Evolutionary conservation across 2,888 invertebrate genomes (phyloP).

Genomic region (Orchestes rusci): DNA sequence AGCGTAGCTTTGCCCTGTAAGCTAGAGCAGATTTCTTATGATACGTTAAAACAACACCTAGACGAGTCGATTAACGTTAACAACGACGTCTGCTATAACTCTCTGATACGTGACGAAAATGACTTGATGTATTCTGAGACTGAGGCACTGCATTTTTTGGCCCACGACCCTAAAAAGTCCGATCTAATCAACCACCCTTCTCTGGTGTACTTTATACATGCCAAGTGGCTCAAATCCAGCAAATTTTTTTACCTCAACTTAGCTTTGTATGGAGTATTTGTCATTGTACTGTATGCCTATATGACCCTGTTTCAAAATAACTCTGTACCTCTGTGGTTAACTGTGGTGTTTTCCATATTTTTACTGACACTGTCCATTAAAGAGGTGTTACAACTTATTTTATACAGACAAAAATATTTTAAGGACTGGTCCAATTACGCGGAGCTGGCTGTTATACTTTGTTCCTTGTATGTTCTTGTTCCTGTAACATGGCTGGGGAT

Average conservation of each 20-base stretch:
- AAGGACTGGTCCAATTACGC: conserved; percentile 26
- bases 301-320: conserved; percentile 23
- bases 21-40: conserved; percentile 20
- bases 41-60: conserved; percentile 26
- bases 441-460: conserved; percentile 22
- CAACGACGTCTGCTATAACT: conserved; percentile 26
- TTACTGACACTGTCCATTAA: conserved; percentile 24
- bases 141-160: conserved; percentile 20
- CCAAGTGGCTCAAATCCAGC: conserved; percentile 27
- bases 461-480: conserved; percentile 7
- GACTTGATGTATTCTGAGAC: conserved; percentile 26
- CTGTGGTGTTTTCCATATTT: conserved; percentile 16
- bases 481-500: conserved; percentile 10
- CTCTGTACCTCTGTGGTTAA: conserved; percentile 3
- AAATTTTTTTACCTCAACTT: conserved; percentile 27
- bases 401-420: conserved; percentile 26
- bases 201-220: conserved; percentile 24
- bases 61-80: conserved; percentile 27
- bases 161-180: conserved; percentile 20
- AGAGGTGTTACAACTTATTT: conserved; percentile 26
- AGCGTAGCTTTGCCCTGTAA: conserved; percentile 13
- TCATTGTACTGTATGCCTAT: conserved; percentile 26
- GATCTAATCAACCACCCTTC: conserved; percentile 28
- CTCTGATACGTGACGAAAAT: conserved; percentile 27
- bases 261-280: conserved; percentile 21